Conservation (phyloP, 2,888 invertebrate genomes). For the Byasa hedistus region DNA sequence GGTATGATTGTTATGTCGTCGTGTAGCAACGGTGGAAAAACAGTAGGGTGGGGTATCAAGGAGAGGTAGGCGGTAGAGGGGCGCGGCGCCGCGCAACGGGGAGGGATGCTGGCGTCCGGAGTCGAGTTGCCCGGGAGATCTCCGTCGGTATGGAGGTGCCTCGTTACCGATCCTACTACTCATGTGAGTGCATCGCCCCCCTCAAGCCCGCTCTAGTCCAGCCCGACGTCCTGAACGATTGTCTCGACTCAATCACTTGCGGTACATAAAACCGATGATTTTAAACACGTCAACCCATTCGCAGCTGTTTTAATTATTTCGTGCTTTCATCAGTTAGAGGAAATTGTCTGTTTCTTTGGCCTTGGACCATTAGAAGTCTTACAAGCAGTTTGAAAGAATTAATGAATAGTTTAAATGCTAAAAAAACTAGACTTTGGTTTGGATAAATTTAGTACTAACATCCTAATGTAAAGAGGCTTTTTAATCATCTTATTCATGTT, state of each 20-base stretch:
- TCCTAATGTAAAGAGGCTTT: no score
- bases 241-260: background rate
- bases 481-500: no score
- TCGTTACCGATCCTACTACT: constrained; percentile 73
- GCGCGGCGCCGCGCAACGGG: constrained; percentile 56
- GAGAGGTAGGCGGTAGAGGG: constrained; percentile 49
- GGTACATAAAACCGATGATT: constrained; percentile 2
- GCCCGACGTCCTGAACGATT: background rate
- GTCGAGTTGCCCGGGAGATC: constrained; percentile 75
- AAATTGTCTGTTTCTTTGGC: no score
- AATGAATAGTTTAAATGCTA: no score
- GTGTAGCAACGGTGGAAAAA: constrained; percentile 49
- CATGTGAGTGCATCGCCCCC: constrained; percentile 62
- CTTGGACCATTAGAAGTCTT: no score
- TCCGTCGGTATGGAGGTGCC: constrained; percentile 76
- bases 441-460: no score
- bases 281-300: constrained; percentile 2
- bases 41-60: constrained; percentile 59
- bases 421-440: no score
- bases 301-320: no score
- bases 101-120: constrained; percentile 44
- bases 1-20: constrained; percentile 57
- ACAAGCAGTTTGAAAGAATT: no score
- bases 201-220: constrained; percentile 3
- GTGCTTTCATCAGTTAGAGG: no score